phyloP scores from a whole-genome alignment of 2,797 vertebrate species.

The Percopsis omiscomaycus region DNA sequence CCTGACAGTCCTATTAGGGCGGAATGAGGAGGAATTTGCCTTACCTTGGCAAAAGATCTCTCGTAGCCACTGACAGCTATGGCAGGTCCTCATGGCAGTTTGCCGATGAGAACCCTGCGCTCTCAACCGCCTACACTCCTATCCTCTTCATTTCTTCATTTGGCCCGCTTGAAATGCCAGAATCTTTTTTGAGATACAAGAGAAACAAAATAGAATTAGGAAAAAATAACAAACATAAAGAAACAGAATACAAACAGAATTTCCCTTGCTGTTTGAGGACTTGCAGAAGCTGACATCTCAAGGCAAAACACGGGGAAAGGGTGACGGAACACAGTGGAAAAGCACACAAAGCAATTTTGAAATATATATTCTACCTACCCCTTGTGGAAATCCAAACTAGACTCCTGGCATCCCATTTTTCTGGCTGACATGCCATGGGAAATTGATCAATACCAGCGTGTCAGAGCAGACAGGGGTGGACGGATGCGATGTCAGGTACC shows the following conservation, averaged over 20 bases:
- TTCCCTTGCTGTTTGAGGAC: conserved; percentile 16
- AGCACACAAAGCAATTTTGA: conserved; percentile 64
- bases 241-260: too few species aligned
- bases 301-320: conserved; percentile 22
- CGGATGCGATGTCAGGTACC: conserved; percentile 51
- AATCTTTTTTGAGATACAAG: conserved; percentile 27
- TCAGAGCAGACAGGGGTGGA: conserved; percentile 51
- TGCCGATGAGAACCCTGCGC: conserved; percentile 52
- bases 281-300: conserved; percentile 1
- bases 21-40: conserved; percentile 67
- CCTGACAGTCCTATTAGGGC: conserved; percentile 68
- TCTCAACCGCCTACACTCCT: neutral
- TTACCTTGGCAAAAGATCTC: conserved; percentile 69
- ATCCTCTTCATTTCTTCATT: conserved; percentile 38
- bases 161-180: conserved; percentile 22
- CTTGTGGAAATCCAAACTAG: conserved; percentile 51
- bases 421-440: conserved; percentile 59
- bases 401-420: conserved; percentile 59
- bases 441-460: conserved; percentile 69
- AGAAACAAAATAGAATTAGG: conserved; percentile 49
- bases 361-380: conserved; percentile 56
- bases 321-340: conserved; percentile 57
- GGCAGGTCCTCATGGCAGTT: conserved; percentile 65
- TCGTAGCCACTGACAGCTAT: conserved; percentile 64
- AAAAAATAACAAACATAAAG: conserved; percentile 17